phyloP scores from a whole-genome alignment of 2,113 vertebrate species.

The Burhinus bistriatus region DNA sequence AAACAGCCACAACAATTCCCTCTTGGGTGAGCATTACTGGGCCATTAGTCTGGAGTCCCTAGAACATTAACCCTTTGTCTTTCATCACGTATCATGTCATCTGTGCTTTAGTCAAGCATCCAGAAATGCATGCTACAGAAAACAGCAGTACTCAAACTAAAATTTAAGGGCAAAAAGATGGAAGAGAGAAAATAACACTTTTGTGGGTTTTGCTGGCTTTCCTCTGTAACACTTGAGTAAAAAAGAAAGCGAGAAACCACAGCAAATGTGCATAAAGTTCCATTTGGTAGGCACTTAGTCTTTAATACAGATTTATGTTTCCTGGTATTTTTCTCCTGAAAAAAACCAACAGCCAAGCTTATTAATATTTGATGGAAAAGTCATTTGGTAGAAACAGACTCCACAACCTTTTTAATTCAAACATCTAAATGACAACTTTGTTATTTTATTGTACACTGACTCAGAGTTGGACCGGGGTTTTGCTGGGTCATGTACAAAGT shows the following conservation, averaged over 20 bases:
- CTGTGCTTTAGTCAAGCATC: background rate
- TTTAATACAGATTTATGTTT: slow-evolving; percentile 53
- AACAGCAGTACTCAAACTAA: background rate
- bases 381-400: background rate
- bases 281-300: slow-evolving; percentile 27
- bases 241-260: slow-evolving; percentile 45
- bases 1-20: slow-evolving; percentile 3
- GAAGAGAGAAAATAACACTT: slow-evolving; percentile 5
- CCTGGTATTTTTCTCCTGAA: slow-evolving; percentile 29
- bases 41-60: slow-evolving; percentile 15
- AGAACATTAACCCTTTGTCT: slow-evolving; percentile 36
- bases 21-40: slow-evolving; percentile 16
- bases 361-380: slow-evolving; percentile 11
- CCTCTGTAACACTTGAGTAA: slow-evolving; percentile 26
- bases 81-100: background rate
- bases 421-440: background rate
- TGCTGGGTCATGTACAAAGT: background rate
- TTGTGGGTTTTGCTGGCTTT: slow-evolving; percentile 46
- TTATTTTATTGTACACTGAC: slow-evolving; percentile 11
- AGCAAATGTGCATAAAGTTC: slow-evolving; percentile 51
- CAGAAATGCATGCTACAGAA: background rate
- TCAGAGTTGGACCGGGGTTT: background rate
- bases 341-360: background rate
- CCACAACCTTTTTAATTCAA: background rate
- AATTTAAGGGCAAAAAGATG: background rate